A percentile compares a stretch with the other conserved stretches of the same genome.
Evolutionary conservation across 2,888 invertebrate genomes (phyloP).

Genomic region (Clitarchus hookeri): DNA sequence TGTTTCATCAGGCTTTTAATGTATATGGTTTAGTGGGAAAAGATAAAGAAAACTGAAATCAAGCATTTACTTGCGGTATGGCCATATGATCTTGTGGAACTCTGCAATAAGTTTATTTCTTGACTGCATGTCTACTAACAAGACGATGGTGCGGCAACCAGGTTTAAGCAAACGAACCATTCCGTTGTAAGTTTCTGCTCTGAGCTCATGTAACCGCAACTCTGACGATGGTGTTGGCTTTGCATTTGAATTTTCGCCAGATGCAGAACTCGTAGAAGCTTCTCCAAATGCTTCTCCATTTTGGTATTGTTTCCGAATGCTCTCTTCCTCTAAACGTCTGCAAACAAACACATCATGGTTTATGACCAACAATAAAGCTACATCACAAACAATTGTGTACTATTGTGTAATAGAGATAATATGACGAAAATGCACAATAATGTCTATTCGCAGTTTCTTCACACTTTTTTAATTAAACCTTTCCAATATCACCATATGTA

Average conservation of each 20-base stretch:
- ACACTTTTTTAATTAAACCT: too few species aligned
- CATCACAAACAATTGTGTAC: neutral
- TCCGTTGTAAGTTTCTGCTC: conserved; percentile 94
- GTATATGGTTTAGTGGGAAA: too few species aligned
- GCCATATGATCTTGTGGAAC: conserved; percentile 94
- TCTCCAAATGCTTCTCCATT: conserved; percentile 31
- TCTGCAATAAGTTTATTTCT: conserved; percentile 84
- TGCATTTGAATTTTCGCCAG: conserved; percentile 33
- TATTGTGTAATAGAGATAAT: too few species aligned
- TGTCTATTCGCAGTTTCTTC: too few species aligned
- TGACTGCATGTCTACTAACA: conserved; percentile 88
- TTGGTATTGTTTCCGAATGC: conserved; percentile 45
- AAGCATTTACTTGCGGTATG: conserved; percentile 82
- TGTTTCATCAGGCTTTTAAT: too few species aligned
- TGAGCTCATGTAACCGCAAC: conserved; percentile 82
- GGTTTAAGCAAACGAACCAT: conserved; percentile 90
- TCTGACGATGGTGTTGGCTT: conserved; percentile 35
- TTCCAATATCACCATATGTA: too few species aligned
- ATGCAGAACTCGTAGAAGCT: neutral
- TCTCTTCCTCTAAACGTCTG: conserved; percentile 65
- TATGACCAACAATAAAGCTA: neutral
- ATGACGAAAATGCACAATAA: too few species aligned
- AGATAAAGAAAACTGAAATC: neutral
- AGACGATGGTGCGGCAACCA: conserved; percentile 90
- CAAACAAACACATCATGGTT: conserved; percentile 34